phyloP scores from a whole-genome alignment of 1,140 invertebrate species.

The Pseudomyrmex concolor region DNA sequence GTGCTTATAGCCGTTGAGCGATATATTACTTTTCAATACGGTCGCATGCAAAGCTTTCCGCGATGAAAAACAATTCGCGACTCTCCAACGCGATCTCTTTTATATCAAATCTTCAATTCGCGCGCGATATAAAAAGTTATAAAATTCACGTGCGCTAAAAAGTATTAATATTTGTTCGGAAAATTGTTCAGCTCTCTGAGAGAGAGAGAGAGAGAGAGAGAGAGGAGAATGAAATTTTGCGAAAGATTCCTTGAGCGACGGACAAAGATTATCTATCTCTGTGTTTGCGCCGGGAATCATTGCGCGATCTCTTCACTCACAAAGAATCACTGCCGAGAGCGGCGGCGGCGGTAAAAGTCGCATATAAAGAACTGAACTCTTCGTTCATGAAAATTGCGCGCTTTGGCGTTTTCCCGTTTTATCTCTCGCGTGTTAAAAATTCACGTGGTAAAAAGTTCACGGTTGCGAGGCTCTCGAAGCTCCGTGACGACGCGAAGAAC shows the following conservation, averaged over 20 bases:
- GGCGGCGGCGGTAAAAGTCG: not conserved
- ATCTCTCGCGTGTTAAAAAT: constrained; percentile 43
- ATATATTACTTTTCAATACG: constrained; percentile 12
- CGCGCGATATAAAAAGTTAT: constrained; percentile 11
- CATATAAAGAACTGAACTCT: constrained; percentile 40
- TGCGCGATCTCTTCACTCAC: not conserved
- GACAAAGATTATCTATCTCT: constrained; percentile 25
- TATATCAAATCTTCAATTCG: constrained; percentile 6
- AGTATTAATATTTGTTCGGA: not conserved
- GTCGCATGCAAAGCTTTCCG: not conserved
- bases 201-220: too few relatives aligned
- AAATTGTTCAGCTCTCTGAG: not conserved
- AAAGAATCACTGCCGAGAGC: constrained; percentile 16
- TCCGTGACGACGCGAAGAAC: constrained; percentile 21
- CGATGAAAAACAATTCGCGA: not conserved
- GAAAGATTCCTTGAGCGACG: not conserved
- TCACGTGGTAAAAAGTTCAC: constrained; percentile 48
- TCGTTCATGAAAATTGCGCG: constrained; percentile 51
- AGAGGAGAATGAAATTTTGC: not conserved
- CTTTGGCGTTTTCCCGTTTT: constrained; percentile 46
- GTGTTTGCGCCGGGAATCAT: constrained; percentile 34
- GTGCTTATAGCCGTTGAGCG: not conserved
- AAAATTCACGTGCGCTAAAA: constrained; percentile 16
- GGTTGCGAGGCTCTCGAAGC: constrained; percentile 17
- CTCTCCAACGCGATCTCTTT: not conserved